These are phyloP conservation scores for Fregata magnificens DNA, from an alignment of 2,113 vertebrate genomes.

Conservation along the genomic window DNA sequence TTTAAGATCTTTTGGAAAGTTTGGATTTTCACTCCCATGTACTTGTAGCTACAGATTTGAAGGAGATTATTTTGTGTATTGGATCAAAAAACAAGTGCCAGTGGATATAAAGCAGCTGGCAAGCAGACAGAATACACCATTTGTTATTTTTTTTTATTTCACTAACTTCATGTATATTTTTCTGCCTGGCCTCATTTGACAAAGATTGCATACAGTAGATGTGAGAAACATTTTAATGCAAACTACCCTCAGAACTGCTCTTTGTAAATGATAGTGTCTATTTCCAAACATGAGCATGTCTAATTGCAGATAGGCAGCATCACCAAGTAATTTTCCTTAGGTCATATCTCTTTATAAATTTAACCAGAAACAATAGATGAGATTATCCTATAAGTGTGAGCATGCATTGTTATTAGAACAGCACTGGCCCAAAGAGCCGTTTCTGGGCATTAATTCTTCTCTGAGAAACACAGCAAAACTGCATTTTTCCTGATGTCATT, in stretches of 20 bases:
- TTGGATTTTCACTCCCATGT: background rate
- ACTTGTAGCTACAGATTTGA: background rate
- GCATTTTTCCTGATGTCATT: background rate
- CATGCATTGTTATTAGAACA: background rate
- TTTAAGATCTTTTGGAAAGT: background rate
- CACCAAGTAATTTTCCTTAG: conserved; percentile 26
- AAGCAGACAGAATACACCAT: background rate
- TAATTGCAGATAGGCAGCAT: conserved; percentile 38
- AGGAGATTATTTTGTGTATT: background rate
- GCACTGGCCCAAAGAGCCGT: background rate
- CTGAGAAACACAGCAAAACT: background rate
- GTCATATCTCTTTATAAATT: conserved; percentile 9
- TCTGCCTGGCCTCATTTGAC: background rate
- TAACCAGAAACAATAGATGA: conserved; percentile 29
- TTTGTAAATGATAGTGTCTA: conserved; percentile 4
- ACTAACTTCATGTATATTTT: background rate
- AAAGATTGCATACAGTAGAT: background rate
- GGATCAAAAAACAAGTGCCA: background rate
- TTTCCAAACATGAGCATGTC: conserved; percentile 29
- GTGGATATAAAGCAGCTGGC: background rate
- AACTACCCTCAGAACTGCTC: background rate
- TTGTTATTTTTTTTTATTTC: background rate
- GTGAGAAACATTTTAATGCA: conserved; percentile 7
- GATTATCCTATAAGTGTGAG: background rate
- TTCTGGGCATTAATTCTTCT: background rate